These are phyloP conservation scores for Cephalopterus ornatus DNA, from an alignment of 2,113 vertebrate genomes.

Conservation along the genomic window DNA sequence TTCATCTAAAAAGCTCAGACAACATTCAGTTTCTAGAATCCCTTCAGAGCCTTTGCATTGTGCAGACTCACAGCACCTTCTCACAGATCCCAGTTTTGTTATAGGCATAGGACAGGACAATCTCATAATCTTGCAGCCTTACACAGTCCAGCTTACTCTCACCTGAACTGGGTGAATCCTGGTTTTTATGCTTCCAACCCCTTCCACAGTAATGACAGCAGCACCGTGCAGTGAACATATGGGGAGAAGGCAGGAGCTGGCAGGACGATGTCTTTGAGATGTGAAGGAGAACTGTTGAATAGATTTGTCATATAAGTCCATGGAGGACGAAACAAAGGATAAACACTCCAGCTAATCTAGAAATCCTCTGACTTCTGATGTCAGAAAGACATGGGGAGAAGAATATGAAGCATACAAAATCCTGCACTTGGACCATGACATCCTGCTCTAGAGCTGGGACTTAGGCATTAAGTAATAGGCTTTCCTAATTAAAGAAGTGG, in stretches of 20 bases:
- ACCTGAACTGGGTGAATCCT: conserved; percentile 86
- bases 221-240: conserved; percentile 81
- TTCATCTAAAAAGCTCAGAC: background rate
- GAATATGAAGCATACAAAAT: background rate
- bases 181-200: conserved; percentile 79
- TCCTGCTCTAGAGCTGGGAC: background rate
- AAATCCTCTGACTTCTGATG: background rate
- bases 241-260: conserved; percentile 81
- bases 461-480: background rate
- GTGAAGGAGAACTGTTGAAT: conserved; percentile 57
- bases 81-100: background rate
- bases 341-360: background rate
- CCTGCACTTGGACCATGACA: background rate
- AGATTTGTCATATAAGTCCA: background rate
- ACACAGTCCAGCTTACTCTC: background rate
- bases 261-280: conserved; percentile 76
- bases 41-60: background rate
- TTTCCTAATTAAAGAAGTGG: background rate
- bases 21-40: background rate
- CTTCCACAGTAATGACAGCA: conserved; percentile 84
- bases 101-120: background rate
- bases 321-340: background rate
- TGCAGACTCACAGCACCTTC: background rate
- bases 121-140: background rate
- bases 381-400: background rate